Percentiles rank a stretch among this genome's conserved stretches.
Conservation (phyloP, 2,113 vertebrate species). For the Vanacampus margaritifer region DNA sequence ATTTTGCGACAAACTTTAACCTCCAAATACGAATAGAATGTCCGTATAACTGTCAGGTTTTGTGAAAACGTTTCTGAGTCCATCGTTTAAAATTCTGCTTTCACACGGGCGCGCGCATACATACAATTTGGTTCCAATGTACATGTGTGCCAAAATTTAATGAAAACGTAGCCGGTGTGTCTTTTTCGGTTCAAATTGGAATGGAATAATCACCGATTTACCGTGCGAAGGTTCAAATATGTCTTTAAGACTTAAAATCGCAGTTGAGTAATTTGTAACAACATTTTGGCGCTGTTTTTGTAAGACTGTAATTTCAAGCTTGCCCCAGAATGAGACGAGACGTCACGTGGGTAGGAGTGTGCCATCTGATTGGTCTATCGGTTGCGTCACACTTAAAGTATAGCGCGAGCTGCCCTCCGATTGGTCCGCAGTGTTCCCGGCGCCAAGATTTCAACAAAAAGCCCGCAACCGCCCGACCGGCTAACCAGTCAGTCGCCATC, state of each 20-base stretch:
- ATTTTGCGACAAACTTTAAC: too few species aligned
- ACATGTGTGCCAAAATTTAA: too few species aligned
- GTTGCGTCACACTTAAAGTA: slow-evolving; percentile 43
- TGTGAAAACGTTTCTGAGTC: too few species aligned
- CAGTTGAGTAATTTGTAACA: not conserved
- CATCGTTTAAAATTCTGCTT: too few species aligned
- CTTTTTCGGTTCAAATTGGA: not conserved
- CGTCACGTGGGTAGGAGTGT: not conserved
- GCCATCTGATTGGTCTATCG: slow-evolving; percentile 66
- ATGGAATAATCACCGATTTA: not conserved
- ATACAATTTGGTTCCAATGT: too few species aligned
- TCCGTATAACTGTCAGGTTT: too few species aligned
- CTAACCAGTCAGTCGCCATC: not conserved
- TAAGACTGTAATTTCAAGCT: not conserved
- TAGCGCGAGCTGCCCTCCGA: not conserved
- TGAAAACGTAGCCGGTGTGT: too few species aligned
- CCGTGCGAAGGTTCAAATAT: not conserved
- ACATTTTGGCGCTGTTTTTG: not conserved
- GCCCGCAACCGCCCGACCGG: not conserved
- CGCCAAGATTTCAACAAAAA: slow-evolving; percentile 69
- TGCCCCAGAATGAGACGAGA: too few species aligned
- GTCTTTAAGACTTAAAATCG: not conserved
- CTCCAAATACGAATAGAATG: too few species aligned
- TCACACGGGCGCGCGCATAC: too few species aligned
- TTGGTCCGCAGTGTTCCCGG: slow-evolving; percentile 47